Evolutionary conservation across 64 coral and sea anemone species (phyloP), one percentile per base, ranked within the genome.

Genomic region (Actinia equina): DNA sequence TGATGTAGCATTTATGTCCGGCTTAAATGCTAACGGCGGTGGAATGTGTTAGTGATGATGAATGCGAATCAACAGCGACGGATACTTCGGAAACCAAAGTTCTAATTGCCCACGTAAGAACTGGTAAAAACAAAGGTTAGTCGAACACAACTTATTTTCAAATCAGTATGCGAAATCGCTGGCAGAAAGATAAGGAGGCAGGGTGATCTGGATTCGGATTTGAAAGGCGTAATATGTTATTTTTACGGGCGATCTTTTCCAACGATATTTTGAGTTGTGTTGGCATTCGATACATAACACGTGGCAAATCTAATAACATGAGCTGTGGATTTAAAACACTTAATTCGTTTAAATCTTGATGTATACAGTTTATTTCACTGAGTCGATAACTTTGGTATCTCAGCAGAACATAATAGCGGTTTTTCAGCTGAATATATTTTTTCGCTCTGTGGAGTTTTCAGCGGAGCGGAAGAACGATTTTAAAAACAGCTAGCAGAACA

Each of bases 1-100:
- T 80, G 97, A 99, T 95, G 97, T 99, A 46, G 97, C 97, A 22
- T 99, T 99, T 88, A 87, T 99, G 30, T 99, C 97, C 30, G 93
- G 85, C 49, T 78, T 89, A 99, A 99, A 83, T 99, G 97, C 83
- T 99, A 99, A n/a, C n/a, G 51, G 97, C 90, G 51, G 97, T 99
- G 37, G 93, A 99, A 76, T 99, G 97, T 87, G 97, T 99, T 44
- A 99, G 97, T 69, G 88, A 99, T 57, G 97, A 94, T 22, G 97
- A 99, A 71, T 99, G 97, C 58, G 86, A 99, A 83, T 93, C 97
- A 14, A 99, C 97, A 25, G 86, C 97, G 0, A 99, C 97, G 41
- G 97, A 99, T 86, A 99, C 97, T 65, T 99, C 97, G 20, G 97
- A 99, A 69, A 92, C 94, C 81, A 95, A 95, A 87, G 97, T 99